Percentiles rank a stretch among this genome's conserved stretches.
Evolutionary conservation across 2,113 vertebrate species (phyloP).

Genomic region (Sinocyclocheilus anophthalmus): DNA sequence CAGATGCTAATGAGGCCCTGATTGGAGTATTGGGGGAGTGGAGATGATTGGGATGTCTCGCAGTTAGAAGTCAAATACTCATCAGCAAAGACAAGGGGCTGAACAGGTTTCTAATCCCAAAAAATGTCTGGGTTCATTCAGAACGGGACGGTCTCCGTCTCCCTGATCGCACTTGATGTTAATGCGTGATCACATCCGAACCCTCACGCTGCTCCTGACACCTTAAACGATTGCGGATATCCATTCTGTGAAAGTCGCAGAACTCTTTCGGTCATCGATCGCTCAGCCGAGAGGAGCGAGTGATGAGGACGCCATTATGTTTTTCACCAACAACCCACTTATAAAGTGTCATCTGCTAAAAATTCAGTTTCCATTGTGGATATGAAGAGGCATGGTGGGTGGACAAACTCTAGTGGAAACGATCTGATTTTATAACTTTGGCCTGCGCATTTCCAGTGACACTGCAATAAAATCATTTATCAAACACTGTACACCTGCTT

Average conservation of each 20-base stretch:
- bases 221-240: constrained; percentile 14
- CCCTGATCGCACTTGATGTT: constrained; percentile 4
- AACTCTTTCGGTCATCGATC: constrained; percentile 22
- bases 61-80: constrained; percentile 64
- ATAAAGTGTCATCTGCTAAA: constrained; percentile 17
- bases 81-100: constrained; percentile 58
- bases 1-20: constrained; percentile 65
- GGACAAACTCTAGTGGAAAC: constrained; percentile 32
- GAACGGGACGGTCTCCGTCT: constrained; percentile 30
- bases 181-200: constrained; percentile 39
- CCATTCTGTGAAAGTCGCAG: not conserved
- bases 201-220: not conserved
- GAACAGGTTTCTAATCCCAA: constrained; percentile 44
- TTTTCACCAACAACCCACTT: constrained; percentile 37
- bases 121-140: constrained; percentile 37
- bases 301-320: constrained; percentile 20
- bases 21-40: constrained; percentile 63
- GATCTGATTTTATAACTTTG: constrained; percentile 10
- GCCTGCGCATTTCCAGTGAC: not conserved
- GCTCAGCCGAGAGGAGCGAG: not conserved
- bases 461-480: constrained; percentile 28
- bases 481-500: not conserved
- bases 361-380: not conserved
- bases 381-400: constrained; percentile 23
- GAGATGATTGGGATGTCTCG: constrained; percentile 60